Percentiles rank a stretch among this genome's conserved stretches.
These are phyloP conservation scores for Amphimallon solstitiale DNA, from an alignment of 2,888 invertebrate genomes.

Conservation along the genomic window DNA sequence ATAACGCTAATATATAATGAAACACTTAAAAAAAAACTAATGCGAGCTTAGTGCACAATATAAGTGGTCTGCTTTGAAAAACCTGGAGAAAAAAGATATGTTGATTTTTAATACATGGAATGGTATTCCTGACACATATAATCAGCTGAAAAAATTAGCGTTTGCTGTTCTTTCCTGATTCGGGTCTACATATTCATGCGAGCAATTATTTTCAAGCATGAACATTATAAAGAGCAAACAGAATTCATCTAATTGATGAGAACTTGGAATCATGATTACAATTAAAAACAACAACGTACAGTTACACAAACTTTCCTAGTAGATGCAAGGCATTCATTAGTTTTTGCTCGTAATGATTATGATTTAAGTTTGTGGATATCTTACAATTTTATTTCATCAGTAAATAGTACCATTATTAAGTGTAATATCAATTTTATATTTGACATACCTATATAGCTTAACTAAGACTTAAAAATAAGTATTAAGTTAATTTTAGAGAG, in stretches of 20 bases:
- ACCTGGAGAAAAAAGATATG: slow-evolving; percentile 40
- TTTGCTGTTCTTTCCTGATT: slow-evolving; percentile 45
- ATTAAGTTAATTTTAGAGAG: too few species aligned
- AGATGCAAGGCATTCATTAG: slow-evolving; percentile 42
- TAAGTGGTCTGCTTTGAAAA: slow-evolving; percentile 48
- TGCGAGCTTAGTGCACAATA: slow-evolving; percentile 45
- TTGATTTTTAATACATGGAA: slow-evolving; percentile 41
- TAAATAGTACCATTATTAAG: too few species aligned
- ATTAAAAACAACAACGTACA: slow-evolving; percentile 47
- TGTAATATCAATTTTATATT: too few species aligned
- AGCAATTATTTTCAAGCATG: slow-evolving; percentile 46
- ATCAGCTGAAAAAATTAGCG: slow-evolving; percentile 40
- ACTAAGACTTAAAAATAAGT: too few species aligned
- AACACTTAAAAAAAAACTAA: slow-evolving; percentile 52
- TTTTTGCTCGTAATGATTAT: background rate
- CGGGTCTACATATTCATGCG: slow-evolving; percentile 42
- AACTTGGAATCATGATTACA: slow-evolving; percentile 47
- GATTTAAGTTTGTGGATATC: too few species aligned
- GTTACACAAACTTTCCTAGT: slow-evolving; percentile 44
- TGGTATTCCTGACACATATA: slow-evolving; percentile 28
- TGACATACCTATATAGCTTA: too few species aligned
- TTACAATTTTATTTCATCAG: too few species aligned
- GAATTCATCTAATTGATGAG: slow-evolving; percentile 46
- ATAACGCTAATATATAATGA: slow-evolving; percentile 59
- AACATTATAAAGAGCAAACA: slow-evolving; percentile 37